Conservation (phyloP, 2,888 invertebrate genomes). For the Macrosiphum euphorbiae region DNA sequence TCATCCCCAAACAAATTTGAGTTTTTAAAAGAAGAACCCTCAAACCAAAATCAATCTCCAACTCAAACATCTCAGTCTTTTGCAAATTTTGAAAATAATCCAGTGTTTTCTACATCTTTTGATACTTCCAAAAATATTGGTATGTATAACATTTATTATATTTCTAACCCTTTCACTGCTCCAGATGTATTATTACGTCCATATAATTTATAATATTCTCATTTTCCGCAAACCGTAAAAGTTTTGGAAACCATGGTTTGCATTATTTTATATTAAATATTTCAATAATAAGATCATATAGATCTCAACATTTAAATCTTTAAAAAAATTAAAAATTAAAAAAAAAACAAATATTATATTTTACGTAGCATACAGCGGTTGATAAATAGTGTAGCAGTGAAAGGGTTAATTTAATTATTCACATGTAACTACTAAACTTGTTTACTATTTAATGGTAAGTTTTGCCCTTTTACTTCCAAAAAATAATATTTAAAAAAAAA, state of each 20-base stretch:
- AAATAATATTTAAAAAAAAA: not conserved
- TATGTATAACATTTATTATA: constrained; percentile 29
- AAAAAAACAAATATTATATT: too few relatives aligned
- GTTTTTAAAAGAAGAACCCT: constrained; percentile 45
- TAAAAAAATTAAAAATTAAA: too few relatives aligned
- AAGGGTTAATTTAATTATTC: not conserved
- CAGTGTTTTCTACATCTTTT: constrained; percentile 74
- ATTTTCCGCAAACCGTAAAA: too few relatives aligned
- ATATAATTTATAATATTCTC: too few relatives aligned
- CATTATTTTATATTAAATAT: too few relatives aligned
- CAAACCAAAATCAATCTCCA: constrained; percentile 67
- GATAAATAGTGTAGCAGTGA: too few relatives aligned
- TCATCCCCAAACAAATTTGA: constrained; percentile 59
- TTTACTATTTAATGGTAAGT: not conserved
- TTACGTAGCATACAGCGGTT: too few relatives aligned
- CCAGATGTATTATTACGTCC: too few relatives aligned
- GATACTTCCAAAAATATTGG: constrained; percentile 64
- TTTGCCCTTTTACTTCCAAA: not conserved
- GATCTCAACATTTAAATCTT: too few relatives aligned
- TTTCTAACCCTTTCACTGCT: too few relatives aligned
- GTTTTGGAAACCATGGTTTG: too few relatives aligned
- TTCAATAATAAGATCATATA: too few relatives aligned
- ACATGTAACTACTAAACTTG: not conserved
- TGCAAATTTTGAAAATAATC: constrained; percentile 82
- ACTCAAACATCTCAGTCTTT: constrained; percentile 72